phyloP scores from a whole-genome alignment of 2,113 vertebrate species.

The Tachysurus vachellii region DNA sequence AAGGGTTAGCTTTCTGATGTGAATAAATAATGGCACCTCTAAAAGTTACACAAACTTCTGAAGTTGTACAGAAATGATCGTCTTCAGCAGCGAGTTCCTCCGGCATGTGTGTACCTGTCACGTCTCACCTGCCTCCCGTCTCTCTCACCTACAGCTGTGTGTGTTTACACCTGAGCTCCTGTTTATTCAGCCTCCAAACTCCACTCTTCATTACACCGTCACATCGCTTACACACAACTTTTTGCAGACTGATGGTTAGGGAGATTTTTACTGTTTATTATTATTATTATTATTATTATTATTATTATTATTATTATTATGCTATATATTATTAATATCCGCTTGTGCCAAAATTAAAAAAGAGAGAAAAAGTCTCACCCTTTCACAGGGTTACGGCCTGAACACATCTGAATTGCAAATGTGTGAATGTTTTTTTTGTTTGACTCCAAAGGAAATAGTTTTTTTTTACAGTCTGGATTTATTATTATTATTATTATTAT shows the following conservation, averaged over 20 bases:
- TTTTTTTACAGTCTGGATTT: background rate
- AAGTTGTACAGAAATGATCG: background rate
- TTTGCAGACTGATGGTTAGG: background rate
- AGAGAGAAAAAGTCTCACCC: background rate
- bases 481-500: background rate
- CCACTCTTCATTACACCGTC: background rate
- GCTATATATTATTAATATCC: background rate
- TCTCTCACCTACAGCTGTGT: slow-evolving; percentile 4
- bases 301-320: background rate
- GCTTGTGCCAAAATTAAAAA: background rate
- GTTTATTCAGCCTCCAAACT: background rate
- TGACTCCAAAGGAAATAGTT: background rate
- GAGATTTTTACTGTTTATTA: background rate
- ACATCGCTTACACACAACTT: background rate
- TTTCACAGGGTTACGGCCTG: background rate
- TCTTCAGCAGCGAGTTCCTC: background rate
- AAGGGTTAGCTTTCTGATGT: background rate
- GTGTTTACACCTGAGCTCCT: background rate
- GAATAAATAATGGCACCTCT: slow-evolving; percentile 4
- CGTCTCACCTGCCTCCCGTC: background rate
- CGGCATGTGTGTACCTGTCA: background rate
- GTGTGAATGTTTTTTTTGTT: background rate
- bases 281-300: no score
- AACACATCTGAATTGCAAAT: slow-evolving; percentile 18
- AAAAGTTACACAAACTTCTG: background rate